Conservation (phyloP, 2,113 vertebrate species). For the Thamnophis sirtalis region DNA sequence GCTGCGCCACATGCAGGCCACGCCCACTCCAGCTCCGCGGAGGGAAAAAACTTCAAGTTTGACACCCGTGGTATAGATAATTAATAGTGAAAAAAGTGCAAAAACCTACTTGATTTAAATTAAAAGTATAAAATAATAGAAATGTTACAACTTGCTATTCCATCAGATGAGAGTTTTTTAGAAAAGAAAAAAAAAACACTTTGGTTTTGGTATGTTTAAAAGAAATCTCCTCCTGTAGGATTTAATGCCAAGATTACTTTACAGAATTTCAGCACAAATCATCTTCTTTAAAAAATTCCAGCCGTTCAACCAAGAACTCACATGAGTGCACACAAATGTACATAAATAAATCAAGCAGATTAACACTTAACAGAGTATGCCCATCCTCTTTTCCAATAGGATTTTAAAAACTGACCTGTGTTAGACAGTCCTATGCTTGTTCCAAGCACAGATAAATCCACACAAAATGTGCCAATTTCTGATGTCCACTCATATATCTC, state of each 20-base stretch:
- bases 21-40: no score
- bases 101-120: background rate
- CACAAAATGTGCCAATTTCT: constrained; percentile 5
- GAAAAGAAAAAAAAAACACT: background rate
- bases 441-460: background rate
- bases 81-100: background rate
- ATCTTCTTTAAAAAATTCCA: background rate
- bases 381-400: background rate
- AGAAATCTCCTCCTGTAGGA: background rate
- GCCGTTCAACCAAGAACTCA: background rate
- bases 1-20: no score
- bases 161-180: background rate
- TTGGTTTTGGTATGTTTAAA: background rate
- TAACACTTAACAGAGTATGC: background rate
- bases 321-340: background rate
- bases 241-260: background rate
- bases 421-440: background rate
- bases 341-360: background rate
- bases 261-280: background rate
- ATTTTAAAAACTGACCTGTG: constrained; percentile 6
- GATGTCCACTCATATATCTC: background rate
- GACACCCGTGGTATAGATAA: background rate
- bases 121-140: background rate
- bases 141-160: background rate
- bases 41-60: no score